Evolutionary conservation across 2,797 vertebrate species (phyloP), one percentile per base, ranked within the genome.

Genomic region (Perodicticus potto): DNA sequence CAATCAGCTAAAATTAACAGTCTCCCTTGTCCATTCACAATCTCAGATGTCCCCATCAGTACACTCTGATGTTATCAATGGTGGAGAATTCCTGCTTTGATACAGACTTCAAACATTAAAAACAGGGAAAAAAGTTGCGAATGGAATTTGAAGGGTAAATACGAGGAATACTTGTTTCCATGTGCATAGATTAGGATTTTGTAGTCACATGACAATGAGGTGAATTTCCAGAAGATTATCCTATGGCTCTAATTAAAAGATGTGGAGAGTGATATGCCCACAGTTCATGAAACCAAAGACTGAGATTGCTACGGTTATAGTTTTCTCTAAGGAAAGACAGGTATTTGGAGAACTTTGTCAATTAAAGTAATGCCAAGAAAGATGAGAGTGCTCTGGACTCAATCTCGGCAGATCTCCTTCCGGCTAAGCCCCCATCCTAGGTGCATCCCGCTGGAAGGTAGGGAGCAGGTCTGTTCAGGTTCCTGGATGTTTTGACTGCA

Each of bases 81-180:
- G 6, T 91, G n/a, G 40, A 65, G 27, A 84, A 86, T 59, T 73
- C 29, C 49, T 81, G 83, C 19, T 84, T 94, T 94, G 14, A 85
- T 74, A 63, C 8, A 40, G 6, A 86, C 11, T 16, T 20, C 32
- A 89, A 89, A 55, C 19, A 89, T 77, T 80, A 65, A 45, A 86
- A 96, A 45, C 25, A 92, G 3, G 82, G 65, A 27, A 86, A 72
- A 40, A 84, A 80, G 88, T 37, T 43, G 89, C 55, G 20, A 91
- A 27, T 80, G 23, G 11, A 49, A 69, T 78, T 83, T 82, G 92
- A 82, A 92, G 37, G 17, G 17, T 74, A 88, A 61, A 89, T 32
- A 69, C 20, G 14, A 43, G 16, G n/a, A 40, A 4, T 73, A 22
- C n/a, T 45, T 57, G 0, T 69, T 84, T 80, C 22, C 11, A 63